Evolutionary conservation across 1,140 invertebrate species (phyloP), one percentile per base, ranked within the genome.

Genomic region (Drosophila repletoides): DNA sequence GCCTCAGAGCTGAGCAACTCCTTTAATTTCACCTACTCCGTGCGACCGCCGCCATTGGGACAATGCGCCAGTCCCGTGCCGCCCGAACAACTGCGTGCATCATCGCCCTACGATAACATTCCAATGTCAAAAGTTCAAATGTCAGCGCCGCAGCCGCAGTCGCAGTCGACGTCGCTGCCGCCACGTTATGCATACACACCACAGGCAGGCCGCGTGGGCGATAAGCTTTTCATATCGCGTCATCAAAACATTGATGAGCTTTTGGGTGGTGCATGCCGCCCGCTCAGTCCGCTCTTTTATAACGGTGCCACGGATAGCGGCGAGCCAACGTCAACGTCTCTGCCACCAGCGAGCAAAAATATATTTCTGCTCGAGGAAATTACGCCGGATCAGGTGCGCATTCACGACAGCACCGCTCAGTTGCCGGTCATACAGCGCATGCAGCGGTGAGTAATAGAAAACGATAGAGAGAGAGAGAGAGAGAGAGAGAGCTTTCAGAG

Each of bases 241-340:
- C 94, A 95, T 81, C 95, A 94, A 6, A 95, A 97, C 88, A 96
- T 97, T 53, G 95, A 97, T 77, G 95, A 96, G 76, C 92, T 96
- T 76, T 91, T 97, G 40, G 95, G 95, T 40, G 92, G 91, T 22
- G 92, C 92, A 49, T 92, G 92, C 26, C 92, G 93, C 9, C 91
- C 93, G 59, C 92, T 93, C 75, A 93, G 93, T 81, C 93, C 93
- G 15, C 91, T 93, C 60, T 93, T 93, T 22, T 83, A 83, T 21
- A 60, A 36, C 34, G 48, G 24, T 28, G 52, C 36, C 10, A 21
- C 51, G 3, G 80, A 63, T 46, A 65, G 46, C 26, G 73, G 48
- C 10, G 22, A 56, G 6, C 22, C 46, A 6, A 28, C 19, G 19
- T 43, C 61, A 45, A 34, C 63, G 7, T 15, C 56, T 7, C 33